Evolutionary conservation across 2,113 vertebrate genomes (phyloP), one percentile per base, ranked within the genome.

Genomic region (Vanacampus margaritifer): DNA sequence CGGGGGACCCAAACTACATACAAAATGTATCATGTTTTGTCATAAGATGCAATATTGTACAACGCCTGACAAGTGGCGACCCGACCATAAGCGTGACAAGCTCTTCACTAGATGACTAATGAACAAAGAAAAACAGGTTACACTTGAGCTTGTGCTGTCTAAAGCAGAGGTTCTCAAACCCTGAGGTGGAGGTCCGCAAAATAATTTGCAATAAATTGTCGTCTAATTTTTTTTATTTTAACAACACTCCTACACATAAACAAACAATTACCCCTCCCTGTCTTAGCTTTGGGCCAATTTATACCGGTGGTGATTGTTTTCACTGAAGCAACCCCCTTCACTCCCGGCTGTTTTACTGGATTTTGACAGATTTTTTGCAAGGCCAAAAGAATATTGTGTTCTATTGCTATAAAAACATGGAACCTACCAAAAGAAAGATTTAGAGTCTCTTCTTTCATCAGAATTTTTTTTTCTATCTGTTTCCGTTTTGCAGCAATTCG

Each of bases 61-160:
- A 57, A 32, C 24, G 17, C 6, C 16, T 32, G 10, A 32, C 54
- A 57, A 57, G 13, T 8, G 2, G 12, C 26, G 32, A 32, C 14
- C 26, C 54, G 26, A 28, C 26, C 24, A 13, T 7, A 13, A 56
- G 26, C 3, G 26, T 32, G 24, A 57, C 54, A 32, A 32, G 26
- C 12, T 17, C 54, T 35, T 57, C 54, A 32, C 54, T 32, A 17
- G 23, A 28, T 5, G 28, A 32, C 16, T 32, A 57, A 8, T 57
- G 14, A 57, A 28, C 54, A 60, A 37, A 21, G 23, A 62, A 23
- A 41, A 23, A 23, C 2, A 43, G 14, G 54, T 32, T 73, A 71
- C 72, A 67, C 72, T 41, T 79, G 65, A 78, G 74, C 32, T 76
- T 73, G 69, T 70, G 54, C 50, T 83, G 60, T 67, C 1, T 26